phyloP scores from a whole-genome alignment of 2,888 invertebrate species.

The Macrophya annulata region DNA sequence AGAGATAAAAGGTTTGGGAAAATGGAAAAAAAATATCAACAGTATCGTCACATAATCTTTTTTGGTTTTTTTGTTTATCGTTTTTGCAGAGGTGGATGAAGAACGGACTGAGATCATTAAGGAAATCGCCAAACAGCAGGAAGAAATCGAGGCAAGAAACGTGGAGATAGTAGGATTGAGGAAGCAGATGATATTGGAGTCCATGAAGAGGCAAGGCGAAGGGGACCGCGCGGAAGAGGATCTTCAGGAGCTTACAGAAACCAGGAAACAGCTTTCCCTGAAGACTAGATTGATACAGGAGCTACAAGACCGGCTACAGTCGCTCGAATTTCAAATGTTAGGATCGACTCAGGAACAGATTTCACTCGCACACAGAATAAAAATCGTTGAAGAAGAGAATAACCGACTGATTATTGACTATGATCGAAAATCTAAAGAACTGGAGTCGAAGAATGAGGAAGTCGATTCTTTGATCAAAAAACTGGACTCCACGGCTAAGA shows the following conservation, averaged over 20 bases:
- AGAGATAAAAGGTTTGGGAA: conserved; percentile 65
- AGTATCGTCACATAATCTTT: neutral
- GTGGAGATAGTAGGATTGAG: conserved; percentile 58
- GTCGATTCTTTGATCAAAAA: neutral
- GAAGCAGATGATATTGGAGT: conserved; percentile 28
- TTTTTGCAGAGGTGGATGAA: conserved; percentile 65
- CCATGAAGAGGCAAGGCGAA: conserved; percentile 13
- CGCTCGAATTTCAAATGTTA: conserved; percentile 14
- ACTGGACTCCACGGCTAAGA: neutral
- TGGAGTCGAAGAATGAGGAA: conserved; percentile 12
- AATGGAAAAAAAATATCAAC: neutral
- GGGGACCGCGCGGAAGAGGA: conserved; percentile 49
- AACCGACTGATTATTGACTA: neutral
- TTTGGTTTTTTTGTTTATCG: neutral
- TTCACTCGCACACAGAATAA: conserved; percentile 56
- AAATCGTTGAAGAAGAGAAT: conserved; percentile 60
- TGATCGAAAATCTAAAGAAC: neutral
- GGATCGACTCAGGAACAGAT: conserved; percentile 37
- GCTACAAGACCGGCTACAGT: conserved; percentile 32
- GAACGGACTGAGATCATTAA: conserved; percentile 60
- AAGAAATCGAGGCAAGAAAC: conserved; percentile 63
- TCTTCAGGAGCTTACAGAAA: conserved; percentile 24
- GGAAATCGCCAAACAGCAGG: conserved; percentile 65
- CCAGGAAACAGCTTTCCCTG: conserved; percentile 21
- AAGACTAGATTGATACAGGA: conserved; percentile 35